Evolutionary conservation across 2,797 vertebrate genomes (phyloP), one percentile per base, ranked within the genome.

Genomic region (Phylloscopus collybita): DNA sequence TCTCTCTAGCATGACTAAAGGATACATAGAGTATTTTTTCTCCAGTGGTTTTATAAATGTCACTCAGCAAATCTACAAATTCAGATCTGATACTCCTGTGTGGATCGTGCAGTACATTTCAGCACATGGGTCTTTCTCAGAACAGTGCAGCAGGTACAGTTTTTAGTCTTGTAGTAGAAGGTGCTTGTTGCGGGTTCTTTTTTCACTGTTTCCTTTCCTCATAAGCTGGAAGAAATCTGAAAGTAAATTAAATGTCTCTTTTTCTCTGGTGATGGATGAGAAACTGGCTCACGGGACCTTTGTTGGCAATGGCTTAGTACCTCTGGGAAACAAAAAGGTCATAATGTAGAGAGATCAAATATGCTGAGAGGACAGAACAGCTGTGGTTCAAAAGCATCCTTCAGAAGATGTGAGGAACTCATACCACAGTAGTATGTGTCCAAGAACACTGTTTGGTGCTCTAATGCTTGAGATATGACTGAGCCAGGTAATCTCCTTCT

Each of bases 381-480:
- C 11, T 61, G 25, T 47, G 23, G 47, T 80, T 90, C 36, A 38
- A 75, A 91, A 80, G 7, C 17, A 69, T 17, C 10, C 23, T 66
- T 60, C 47, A 62, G 16, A 47, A 69, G 54, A 59, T 14, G 5
- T 20, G 36, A 69, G 18, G 19, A 73, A 38, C 40, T 29, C 18
- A 6, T 12, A 13, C 27, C 2, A 5, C 34, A 18, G 32, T 15
- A 47, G 10, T 34, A 25, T 1, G 1, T 15, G 1, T 73, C 7
- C n/a, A 65, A 50, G 34, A 34, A 60, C 15, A 59, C 30, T 49
- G 16, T 7, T 26, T 32, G 22, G 25, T 92, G 18, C 74, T 66
- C 40, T 70, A 42, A 44, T 0, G 0, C 8, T 36, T 2, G 19
- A 47, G 12, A 45, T 36, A 32, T 0, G 0, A 53, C 9, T 6